phyloP scores from a whole-genome alignment of 1,140 invertebrate species.

The Drosophila orosa region DNA sequence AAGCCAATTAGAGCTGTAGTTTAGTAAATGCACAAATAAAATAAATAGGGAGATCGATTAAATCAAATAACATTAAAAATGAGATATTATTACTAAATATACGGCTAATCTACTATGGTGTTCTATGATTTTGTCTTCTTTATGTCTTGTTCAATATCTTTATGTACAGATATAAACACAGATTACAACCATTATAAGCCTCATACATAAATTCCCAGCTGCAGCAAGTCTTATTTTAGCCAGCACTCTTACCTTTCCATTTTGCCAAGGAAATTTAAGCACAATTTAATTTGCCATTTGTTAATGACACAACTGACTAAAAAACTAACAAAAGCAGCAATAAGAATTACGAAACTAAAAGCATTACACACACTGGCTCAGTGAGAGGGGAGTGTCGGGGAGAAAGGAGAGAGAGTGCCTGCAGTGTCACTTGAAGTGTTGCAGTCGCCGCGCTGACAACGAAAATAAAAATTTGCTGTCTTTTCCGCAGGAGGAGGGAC shows the following conservation, averaged over 20 bases:
- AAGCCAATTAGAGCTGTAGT: background rate
- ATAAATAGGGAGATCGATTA: background rate
- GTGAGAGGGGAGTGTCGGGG: conserved; percentile 31
- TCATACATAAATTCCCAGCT: background rate
- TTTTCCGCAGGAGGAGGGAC: conserved; percentile 20
- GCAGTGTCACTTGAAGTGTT: conserved; percentile 74
- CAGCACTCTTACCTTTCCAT: conserved; percentile 2
- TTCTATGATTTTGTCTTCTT: background rate
- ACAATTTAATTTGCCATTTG: conserved; percentile 78
- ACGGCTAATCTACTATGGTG: background rate
- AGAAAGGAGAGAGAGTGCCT: conserved; percentile 14
- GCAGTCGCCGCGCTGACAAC: conserved; percentile 75
- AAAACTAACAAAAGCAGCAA: conserved; percentile 37
- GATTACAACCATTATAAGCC: no score
- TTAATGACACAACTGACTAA: conserved; percentile 66
- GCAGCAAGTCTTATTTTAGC: background rate
- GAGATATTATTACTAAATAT: background rate
- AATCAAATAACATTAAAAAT: background rate
- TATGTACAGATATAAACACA: background rate
- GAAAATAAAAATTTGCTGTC: conserved; percentile 51
- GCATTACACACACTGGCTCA: conserved; percentile 43
- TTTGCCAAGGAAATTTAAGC: conserved; percentile 63
- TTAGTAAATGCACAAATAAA: background rate
- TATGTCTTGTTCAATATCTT: background rate
- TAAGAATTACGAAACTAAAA: conserved; percentile 29